Percentiles rank a stretch among this genome's conserved stretches.
phyloP scores from a whole-genome alignment of 2,113 vertebrate genomes.

The Tautogolabrus adspersus region DNA sequence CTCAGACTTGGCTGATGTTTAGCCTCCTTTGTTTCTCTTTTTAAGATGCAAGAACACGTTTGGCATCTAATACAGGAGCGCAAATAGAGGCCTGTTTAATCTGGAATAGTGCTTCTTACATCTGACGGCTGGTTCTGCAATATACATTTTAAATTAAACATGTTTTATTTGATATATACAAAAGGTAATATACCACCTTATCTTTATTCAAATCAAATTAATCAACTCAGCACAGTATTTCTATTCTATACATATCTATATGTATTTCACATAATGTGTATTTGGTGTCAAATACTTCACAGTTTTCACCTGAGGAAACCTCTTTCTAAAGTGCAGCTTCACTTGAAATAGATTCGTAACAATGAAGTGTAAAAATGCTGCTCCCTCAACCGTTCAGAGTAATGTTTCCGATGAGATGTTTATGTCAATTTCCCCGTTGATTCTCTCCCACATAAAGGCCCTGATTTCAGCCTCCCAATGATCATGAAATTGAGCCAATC shows the following conservation, averaged over 20 bases:
- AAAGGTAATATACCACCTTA: conserved; percentile 16
- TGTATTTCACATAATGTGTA: too few species aligned
- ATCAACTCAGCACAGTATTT: not conserved
- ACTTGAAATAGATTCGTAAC: conserved; percentile 55
- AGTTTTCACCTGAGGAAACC: conserved; percentile 16
- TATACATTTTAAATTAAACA: not conserved
- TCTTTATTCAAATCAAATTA: conserved; percentile 1
- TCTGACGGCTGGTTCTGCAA: conserved; percentile 2
- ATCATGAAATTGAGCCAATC: conserved; percentile 91
- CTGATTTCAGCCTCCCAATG: conserved; percentile 89
- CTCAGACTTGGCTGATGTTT: conserved; percentile 37
- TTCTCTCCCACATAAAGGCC: conserved; percentile 87
- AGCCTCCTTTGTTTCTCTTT: conserved; percentile 49
- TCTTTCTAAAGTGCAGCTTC: conserved; percentile 36
- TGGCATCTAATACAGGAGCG: conserved; percentile 20
- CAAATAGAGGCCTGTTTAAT: not conserved
- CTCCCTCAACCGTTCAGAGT: conserved; percentile 47
- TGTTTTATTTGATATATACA: not conserved
- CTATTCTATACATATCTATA: too few species aligned
- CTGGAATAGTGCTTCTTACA: not conserved
- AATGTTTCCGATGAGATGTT: conserved; percentile 84
- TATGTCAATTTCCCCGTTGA: conserved; percentile 91
- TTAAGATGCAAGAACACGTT: conserved; percentile 19
- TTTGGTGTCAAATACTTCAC: not conserved
- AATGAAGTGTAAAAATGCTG: conserved; percentile 48